Percentiles rank a stretch among this genome's conserved stretches.
Conservation (phyloP, 2,888 invertebrate genomes). For the Drosophila atripex region DNA sequence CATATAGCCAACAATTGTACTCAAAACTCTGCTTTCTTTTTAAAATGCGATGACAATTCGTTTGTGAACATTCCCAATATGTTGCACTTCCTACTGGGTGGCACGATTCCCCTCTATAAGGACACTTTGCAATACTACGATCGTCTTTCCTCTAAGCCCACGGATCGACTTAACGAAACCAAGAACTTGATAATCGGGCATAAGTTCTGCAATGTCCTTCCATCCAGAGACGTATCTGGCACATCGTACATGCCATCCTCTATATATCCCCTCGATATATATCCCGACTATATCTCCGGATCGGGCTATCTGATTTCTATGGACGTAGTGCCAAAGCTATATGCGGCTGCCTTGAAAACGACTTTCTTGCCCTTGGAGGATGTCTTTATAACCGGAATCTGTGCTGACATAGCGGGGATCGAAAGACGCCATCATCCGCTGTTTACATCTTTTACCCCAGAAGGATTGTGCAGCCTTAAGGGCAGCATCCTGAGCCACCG, state of each 20-base stretch:
- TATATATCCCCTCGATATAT: neutral
- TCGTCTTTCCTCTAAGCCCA: neutral
- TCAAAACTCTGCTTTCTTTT: slow-evolving; percentile 86
- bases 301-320: neutral
- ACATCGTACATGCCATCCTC: neutral
- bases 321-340: neutral
- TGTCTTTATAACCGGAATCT: neutral
- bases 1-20: slow-evolving; percentile 89
- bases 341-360: neutral
- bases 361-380: neutral
- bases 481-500: neutral
- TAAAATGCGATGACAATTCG: slow-evolving; percentile 95
- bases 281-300: neutral
- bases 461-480: neutral
- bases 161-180: neutral
- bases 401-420: neutral
- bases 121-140: slow-evolving; percentile 42
- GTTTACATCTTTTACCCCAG: neutral
- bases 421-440: neutral
- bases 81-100: slow-evolving; percentile 84
- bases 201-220: neutral
- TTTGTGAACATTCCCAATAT: slow-evolving; percentile 91
- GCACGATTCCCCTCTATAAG: slow-evolving; percentile 83
- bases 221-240: neutral
- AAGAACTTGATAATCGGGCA: neutral